phyloP scores from a whole-genome alignment of 2,797 vertebrate species.

The Monodelphis domestica region DNA sequence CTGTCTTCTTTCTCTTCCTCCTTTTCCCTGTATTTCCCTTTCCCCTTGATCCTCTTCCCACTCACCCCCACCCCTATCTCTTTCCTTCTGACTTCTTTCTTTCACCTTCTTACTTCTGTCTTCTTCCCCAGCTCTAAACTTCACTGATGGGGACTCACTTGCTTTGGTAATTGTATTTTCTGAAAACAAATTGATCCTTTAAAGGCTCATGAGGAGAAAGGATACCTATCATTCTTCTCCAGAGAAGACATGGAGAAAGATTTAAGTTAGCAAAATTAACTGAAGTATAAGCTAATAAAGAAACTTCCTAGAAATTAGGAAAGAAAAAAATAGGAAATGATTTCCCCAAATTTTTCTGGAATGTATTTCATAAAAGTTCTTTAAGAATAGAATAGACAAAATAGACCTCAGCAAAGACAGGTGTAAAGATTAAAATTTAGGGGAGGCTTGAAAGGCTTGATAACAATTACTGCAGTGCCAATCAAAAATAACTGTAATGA shows the following conservation, averaged over 20 bases:
- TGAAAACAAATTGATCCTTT: slow-evolving; percentile 32
- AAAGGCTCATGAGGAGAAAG: neutral
- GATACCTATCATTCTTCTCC: neutral
- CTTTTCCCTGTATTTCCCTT: neutral
- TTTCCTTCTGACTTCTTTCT: neutral
- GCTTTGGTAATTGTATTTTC: slow-evolving; percentile 15
- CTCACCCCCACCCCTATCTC: neutral
- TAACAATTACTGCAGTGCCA: neutral
- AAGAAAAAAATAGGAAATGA: neutral
- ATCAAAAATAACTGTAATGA: slow-evolving; percentile 32
- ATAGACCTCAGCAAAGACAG: neutral
- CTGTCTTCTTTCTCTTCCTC: neutral
- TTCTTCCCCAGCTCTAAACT: neutral
- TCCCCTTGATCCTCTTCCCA: slow-evolving; percentile 6
- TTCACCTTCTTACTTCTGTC: neutral
- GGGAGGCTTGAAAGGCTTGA: neutral
- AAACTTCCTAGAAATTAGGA: neutral
- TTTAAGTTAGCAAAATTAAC: neutral
- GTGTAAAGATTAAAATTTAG: no score
- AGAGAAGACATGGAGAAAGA: neutral
- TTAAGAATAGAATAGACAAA: slow-evolving; percentile 28
- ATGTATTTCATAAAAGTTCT: neutral
- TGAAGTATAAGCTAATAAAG: neutral
- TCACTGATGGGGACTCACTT: neutral
- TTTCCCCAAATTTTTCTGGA: neutral